These are phyloP conservation scores for Chrysocyon brachyurus DNA, from an alignment of 2,797 vertebrate species.

Conservation along the genomic window DNA sequence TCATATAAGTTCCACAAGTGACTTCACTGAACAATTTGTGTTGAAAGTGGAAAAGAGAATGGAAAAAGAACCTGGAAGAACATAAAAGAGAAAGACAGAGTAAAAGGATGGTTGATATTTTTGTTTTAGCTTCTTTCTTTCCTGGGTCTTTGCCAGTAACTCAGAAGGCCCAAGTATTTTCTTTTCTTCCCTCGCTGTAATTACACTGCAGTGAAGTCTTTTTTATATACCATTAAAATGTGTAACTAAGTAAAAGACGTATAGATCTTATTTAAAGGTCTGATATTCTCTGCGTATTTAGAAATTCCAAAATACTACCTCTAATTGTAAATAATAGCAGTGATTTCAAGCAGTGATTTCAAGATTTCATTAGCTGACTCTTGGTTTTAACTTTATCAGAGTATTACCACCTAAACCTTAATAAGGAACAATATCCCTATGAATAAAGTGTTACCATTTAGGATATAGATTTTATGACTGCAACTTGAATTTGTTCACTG, in stretches of 20 bases:
- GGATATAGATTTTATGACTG: neutral
- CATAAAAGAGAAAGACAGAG: neutral
- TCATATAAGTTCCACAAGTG: neutral
- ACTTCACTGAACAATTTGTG: slow-evolving; percentile 2
- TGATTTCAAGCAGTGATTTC: slow-evolving; percentile 39
- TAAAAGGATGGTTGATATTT: neutral
- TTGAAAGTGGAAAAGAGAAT: slow-evolving; percentile 30
- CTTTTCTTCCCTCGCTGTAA: neutral
- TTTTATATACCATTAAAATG: slow-evolving; percentile 39
- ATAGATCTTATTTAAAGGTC: neutral
- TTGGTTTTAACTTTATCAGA: neutral
- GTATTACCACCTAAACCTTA: neutral
- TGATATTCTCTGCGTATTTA: slow-evolving; percentile 37
- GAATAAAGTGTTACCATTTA: slow-evolving; percentile 35
- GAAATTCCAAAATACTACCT: slow-evolving; percentile 45
- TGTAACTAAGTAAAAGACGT: neutral
- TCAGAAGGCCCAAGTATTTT: neutral
- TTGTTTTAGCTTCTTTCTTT: neutral
- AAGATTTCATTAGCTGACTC: neutral
- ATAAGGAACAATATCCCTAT: neutral
- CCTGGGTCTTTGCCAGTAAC: slow-evolving; percentile 35
- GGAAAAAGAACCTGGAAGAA: neutral
- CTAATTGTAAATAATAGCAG: slow-evolving; percentile 35
- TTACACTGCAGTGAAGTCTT: neutral
- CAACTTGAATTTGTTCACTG: slow-evolving; percentile 45